Percentiles rank a stretch among this genome's conserved stretches.
These are phyloP conservation scores for Pammene aurita DNA, from an alignment of 2,888 invertebrate genomes.

Conservation along the genomic window DNA sequence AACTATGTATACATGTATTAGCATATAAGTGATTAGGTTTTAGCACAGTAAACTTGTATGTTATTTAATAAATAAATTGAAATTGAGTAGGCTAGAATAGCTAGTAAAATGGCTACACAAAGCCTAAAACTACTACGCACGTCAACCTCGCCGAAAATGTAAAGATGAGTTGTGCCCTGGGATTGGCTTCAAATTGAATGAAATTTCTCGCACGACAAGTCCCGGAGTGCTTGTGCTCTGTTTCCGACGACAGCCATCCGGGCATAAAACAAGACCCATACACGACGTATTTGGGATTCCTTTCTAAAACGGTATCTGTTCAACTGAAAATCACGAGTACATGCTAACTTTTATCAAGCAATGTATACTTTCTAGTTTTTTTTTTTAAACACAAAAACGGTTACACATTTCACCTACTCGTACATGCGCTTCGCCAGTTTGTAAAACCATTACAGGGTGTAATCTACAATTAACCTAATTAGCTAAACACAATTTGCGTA, in stretches of 20 bases:
- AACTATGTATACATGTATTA: no score
- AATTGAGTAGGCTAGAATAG: no score
- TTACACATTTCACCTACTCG: no score
- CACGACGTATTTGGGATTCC: constrained; percentile 5
- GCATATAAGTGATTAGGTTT: no score
- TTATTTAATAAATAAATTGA: no score
- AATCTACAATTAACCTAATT: no score
- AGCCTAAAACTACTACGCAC: background rate
- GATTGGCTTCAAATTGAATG: constrained; percentile 32
- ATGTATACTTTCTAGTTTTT: background rate
- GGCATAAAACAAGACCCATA: constrained; percentile 13
- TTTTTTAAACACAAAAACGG: no score
- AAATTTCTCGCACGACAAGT: constrained; percentile 36
- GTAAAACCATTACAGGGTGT: no score
- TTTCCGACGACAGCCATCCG: constrained; percentile 21
- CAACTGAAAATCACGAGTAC: background rate
- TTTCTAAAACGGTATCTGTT: background rate
- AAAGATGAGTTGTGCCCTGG: constrained; percentile 17
- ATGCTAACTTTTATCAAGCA: background rate
- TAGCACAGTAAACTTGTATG: no score
- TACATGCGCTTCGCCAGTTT: no score
- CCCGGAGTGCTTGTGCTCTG: constrained; percentile 28
- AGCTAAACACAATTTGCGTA: no score
- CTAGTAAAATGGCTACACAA: constrained; percentile 1
- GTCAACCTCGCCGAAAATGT: constrained; percentile 20